Evolutionary conservation across 2,888 invertebrate genomes (phyloP), one percentile per base, ranked within the genome.

Genomic region (Bursaphelenchus okinawaensis): DNA sequence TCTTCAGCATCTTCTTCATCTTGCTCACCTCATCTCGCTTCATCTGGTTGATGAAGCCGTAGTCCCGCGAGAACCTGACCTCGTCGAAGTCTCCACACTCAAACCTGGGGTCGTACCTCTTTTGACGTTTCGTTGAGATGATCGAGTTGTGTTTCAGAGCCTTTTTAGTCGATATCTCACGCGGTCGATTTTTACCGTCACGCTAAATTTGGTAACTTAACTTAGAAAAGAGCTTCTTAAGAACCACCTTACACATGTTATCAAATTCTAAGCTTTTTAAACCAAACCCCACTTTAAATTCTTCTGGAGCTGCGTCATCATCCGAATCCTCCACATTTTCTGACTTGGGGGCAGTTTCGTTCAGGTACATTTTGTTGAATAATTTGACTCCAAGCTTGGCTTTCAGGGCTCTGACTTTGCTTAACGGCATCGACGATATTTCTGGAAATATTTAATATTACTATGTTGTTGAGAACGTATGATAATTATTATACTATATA

Each of bases 71-170:
- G 63, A 76, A 77, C 56, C 69, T 70, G 1, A 67, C 59, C 50
- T 75, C 74, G 55, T 78, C 74, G 64, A 76, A 77, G 2, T 74
- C 71, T 4, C 80, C 80, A 51, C 74, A 75, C 26, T 75, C 56
- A 62, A 80, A 80, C 4, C 80, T 74, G 22, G 80, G 80, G 67
- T 80, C 80, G 68, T 74, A 75, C 20, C 66, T 40, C 22, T 68
- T 65, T 62, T 72, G 58, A 51, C 58, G 60, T 22, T 63, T 63
- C 19, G 61, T 60, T 24, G 59, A 60, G 31, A 71, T 67, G 29
- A 72, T 55, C 19, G 67, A 57, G 12, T 69, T 60, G 59, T 65
- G 62, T 9, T 27, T 40, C 7, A 77, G 72, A 4, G 71, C 73
- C 52, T 68, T 67, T 63, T 76, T 78, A 7, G 76, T 76, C 12